Evolutionary conservation across 1,140 invertebrate species (phyloP), one percentile per base, ranked within the genome.

Genomic region (Philotrypesis tridentata): DNA sequence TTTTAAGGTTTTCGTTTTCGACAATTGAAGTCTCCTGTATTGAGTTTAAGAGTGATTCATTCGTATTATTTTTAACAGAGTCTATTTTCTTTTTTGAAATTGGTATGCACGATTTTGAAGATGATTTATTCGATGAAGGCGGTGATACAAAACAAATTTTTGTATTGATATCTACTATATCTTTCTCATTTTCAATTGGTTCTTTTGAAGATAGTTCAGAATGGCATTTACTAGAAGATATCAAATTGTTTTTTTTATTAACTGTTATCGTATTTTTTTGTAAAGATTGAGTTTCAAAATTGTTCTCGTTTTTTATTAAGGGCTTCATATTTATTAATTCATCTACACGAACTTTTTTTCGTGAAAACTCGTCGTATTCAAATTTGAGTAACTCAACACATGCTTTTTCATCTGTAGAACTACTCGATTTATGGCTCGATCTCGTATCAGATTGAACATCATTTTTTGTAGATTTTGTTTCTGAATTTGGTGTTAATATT

Each of bases 41-140:
- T 14, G 85, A 83, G 83, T 86, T 88, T 4, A 83, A 9, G 5
- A 84, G 80, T 1, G 29, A 21, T 68, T 85, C 81, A 43, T 17
- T 21, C 14, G 21, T 65, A 55, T n/a, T 75, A 17, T 55, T 78
- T 23, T 68, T 83, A 14, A 76, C 37, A 31, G 37, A 67, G 33
- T 87, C 84, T 11, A 86, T 72, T 80, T 86, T 71, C 21, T 82
- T 87, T 72, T 85, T 87, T 21, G 87, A 71, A 37, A 89, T 70
- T 2, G 88, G 86, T 81, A 89, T 89, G 25, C 83, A 87, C 25
- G 88, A 90, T 76, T 82, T 89, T 8, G 84, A 85, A 8, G 79
- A 80, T 9, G 61, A 79, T 84, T 83, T 82, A n/a, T 55, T 71
- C 55, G 27, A 61, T 4, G 17, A 23, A 33, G 11, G 25, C 61